A percentile compares a stretch with the other conserved stretches of the same genome.
These are phyloP conservation scores for Zaprionus lachaisei DNA, from an alignment of 1,140 invertebrate genomes.

Conservation along the genomic window DNA sequence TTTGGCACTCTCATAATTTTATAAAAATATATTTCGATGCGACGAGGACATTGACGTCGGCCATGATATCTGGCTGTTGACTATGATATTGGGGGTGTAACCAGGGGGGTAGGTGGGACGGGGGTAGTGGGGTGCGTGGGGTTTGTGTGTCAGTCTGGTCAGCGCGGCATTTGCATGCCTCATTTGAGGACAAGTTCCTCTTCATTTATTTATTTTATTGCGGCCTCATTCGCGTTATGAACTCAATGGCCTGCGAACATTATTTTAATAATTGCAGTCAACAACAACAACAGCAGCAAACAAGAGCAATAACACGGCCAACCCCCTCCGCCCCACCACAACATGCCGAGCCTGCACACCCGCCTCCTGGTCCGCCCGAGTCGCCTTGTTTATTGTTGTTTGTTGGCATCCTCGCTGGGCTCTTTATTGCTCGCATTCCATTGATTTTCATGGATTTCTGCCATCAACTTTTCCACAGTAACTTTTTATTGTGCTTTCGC, in stretches of 20 bases:
- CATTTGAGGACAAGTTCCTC: constrained; percentile 80
- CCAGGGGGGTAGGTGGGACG: not conserved
- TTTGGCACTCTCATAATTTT: constrained; percentile 35
- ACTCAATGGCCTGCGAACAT: constrained; percentile 83
- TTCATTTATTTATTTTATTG: constrained; percentile 84
- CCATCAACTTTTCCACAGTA: constrained; percentile 71
- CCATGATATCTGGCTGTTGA: constrained; percentile 38
- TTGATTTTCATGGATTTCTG: constrained; percentile 82
- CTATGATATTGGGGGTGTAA: not conserved
- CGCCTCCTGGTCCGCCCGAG: not conserved
- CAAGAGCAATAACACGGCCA: constrained; percentile 33
- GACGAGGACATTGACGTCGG: constrained; percentile 43
- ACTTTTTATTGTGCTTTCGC: constrained; percentile 60
- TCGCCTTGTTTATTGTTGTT: constrained; percentile 54
- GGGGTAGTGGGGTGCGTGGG: not conserved
- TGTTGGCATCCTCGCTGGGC: constrained; percentile 29
- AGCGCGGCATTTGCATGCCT: constrained; percentile 75
- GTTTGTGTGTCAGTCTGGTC: constrained; percentile 17
- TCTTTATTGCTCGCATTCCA: constrained; percentile 81
- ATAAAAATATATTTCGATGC: constrained; percentile 71
- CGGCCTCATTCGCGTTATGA: constrained; percentile 84
- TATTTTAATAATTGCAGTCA: constrained; percentile 80
- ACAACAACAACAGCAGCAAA: constrained; percentile 39
- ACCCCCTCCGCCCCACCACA: not conserved
- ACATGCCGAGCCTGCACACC: not conserved